Evolutionary conservation across 2,888 invertebrate species (phyloP).

Genomic region (Drosophila anomelani): DNA sequence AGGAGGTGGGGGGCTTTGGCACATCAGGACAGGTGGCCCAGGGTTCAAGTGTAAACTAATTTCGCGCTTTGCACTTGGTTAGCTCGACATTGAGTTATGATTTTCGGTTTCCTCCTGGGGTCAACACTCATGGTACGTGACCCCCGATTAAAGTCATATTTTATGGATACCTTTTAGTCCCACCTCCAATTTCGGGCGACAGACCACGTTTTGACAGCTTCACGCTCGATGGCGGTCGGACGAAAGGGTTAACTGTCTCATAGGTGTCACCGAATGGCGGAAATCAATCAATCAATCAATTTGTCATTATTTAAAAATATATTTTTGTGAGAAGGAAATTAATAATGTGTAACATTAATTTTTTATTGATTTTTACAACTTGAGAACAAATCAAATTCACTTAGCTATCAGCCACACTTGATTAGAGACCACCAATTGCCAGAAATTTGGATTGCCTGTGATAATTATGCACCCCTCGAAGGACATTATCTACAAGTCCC

Average conservation of each 20-base stretch:
- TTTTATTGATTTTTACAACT: no score
- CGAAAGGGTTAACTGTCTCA: slow-evolving; percentile 21
- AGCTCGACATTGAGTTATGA: slow-evolving; percentile 66
- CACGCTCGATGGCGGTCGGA: slow-evolving; percentile 33
- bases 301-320: not conserved
- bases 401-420: not conserved
- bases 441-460: slow-evolving; percentile 10
- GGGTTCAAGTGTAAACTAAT: slow-evolving; percentile 70
- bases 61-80: slow-evolving; percentile 55
- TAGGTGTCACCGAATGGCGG: slow-evolving; percentile 16
- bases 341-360: no score
- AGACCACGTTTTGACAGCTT: slow-evolving; percentile 30
- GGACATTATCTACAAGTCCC: slow-evolving; percentile 5
- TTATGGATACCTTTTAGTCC: slow-evolving; percentile 20
- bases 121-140: slow-evolving; percentile 38
- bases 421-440: slow-evolving; percentile 3
- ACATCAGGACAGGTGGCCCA: slow-evolving; percentile 24
- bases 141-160: slow-evolving; percentile 32
- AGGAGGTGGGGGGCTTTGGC: not conserved
- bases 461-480: not conserved
- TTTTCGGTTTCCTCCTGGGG: slow-evolving; percentile 44
- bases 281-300: slow-evolving; percentile 31
- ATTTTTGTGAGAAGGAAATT: not conserved
- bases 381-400: not conserved
- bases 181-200: slow-evolving; percentile 2